Conservation (phyloP, 2,888 invertebrate species). For the Abrostola triplasia region DNA sequence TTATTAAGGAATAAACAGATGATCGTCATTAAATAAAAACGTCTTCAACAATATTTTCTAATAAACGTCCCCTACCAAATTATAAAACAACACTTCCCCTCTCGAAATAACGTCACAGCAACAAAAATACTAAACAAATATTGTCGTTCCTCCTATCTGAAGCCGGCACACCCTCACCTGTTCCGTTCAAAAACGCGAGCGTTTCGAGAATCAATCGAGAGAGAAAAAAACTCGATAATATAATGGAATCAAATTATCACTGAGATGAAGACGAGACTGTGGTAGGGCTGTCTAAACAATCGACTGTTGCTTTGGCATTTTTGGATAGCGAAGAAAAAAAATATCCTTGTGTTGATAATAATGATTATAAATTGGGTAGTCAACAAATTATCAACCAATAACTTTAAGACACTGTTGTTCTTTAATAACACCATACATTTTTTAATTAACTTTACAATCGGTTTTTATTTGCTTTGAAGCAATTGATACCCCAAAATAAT, state of each 20-base stretch:
- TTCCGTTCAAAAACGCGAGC: constrained; percentile 60
- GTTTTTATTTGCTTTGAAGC: too few species aligned
- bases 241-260: constrained; percentile 87
- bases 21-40: not conserved
- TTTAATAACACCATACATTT: too few species aligned
- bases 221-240: constrained; percentile 80
- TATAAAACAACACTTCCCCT: constrained; percentile 42
- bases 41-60: not conserved
- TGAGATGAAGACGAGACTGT: constrained; percentile 77
- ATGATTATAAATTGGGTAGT: too few species aligned
- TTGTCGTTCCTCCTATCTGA: constrained; percentile 60
- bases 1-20: not conserved
- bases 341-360: too few species aligned
- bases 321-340: too few species aligned
- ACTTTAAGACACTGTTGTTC: too few species aligned
- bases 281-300: constrained; percentile 54
- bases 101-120: constrained; percentile 40
- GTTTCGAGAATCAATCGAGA: constrained; percentile 79
- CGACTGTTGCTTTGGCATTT: not conserved
- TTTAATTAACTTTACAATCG: too few species aligned
- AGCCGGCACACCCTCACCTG: constrained; percentile 65
- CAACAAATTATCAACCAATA: too few species aligned
- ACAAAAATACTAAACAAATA: constrained; percentile 69
- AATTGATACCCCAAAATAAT: too few species aligned
- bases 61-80: constrained; percentile 17